Evolutionary conservation across 2,888 invertebrate species (phyloP).

Genomic region (Ectropis crepuscularia): DNA sequence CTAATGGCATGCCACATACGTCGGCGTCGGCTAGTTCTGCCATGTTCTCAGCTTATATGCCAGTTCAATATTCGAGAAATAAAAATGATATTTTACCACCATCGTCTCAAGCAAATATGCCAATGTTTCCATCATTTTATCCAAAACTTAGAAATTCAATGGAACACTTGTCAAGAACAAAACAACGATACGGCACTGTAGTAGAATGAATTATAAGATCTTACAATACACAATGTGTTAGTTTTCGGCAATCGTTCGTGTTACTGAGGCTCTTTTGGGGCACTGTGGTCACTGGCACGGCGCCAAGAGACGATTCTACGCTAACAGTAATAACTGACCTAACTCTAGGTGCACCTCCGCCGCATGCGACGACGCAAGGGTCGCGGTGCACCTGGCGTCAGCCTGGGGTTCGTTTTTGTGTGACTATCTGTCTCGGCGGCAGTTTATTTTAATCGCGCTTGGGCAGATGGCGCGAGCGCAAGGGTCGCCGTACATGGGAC

Average conservation of each 20-base stretch:
- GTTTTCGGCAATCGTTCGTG: background rate
- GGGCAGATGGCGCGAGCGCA: constrained; percentile 80
- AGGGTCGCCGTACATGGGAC: constrained; percentile 55
- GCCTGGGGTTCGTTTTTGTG: constrained; percentile 66
- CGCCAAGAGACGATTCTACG: constrained; percentile 24
- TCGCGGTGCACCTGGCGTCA: constrained; percentile 72
- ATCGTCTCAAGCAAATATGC: too few relatives aligned
- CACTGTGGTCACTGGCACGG: constrained; percentile 68
- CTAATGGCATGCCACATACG: constrained; percentile 50
- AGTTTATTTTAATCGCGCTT: constrained; percentile 79
- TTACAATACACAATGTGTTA: too few relatives aligned
- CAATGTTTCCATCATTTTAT: too few relatives aligned
- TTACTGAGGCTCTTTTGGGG: constrained; percentile 57
- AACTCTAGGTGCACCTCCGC: constrained; percentile 68
- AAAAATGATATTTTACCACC: too few relatives aligned
- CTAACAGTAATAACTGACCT: constrained; percentile 73
- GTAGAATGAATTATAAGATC: too few relatives aligned
- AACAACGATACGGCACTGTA: too few relatives aligned
- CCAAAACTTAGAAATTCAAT: too few relatives aligned
- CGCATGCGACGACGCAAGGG: constrained; percentile 50
- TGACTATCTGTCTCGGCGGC: constrained; percentile 69
- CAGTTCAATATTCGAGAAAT: too few relatives aligned
- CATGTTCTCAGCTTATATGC: constrained; percentile 8
- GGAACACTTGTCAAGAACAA: too few relatives aligned
- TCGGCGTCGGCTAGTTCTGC: constrained; percentile 1